Conservation (phyloP, 2,888 invertebrate genomes). For the Lutraria lutraria region DNA sequence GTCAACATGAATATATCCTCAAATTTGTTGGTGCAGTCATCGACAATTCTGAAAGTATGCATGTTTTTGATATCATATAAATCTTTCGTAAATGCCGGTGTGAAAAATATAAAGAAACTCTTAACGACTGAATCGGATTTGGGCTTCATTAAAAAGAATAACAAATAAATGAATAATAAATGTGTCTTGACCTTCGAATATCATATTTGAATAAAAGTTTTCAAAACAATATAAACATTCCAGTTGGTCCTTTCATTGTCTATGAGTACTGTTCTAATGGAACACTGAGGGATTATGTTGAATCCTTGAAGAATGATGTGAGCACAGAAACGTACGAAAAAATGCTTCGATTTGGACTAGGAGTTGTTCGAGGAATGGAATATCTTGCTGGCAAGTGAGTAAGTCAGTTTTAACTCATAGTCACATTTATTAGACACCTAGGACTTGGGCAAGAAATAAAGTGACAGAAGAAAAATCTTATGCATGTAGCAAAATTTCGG, state of each 20-base stretch:
- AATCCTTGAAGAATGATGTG: constrained; percentile 43
- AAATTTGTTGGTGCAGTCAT: constrained; percentile 71
- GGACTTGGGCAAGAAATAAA: no score
- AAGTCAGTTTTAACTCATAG: not conserved
- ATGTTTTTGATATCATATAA: not conserved
- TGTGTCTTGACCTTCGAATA: no score
- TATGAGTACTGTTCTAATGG: constrained; percentile 73
- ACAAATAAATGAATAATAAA: no score
- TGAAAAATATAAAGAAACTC: no score
- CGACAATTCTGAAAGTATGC: constrained; percentile 62
- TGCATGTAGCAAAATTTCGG: no score
- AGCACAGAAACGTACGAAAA: constrained; percentile 67
- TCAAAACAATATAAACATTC: not conserved
- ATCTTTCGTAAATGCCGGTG: not conserved
- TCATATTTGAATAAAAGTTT: no score
- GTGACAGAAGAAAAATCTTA: no score
- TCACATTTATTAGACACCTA: not conserved
- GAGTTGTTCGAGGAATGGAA: constrained; percentile 73
- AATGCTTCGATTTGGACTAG: constrained; percentile 65
- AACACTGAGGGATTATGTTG: constrained; percentile 72
- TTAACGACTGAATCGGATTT: no score
- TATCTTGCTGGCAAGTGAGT: constrained; percentile 70
- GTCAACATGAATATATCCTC: constrained; percentile 68
- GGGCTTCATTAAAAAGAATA: no score
- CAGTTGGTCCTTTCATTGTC: constrained; percentile 75